A percentile compares a stretch with the other conserved stretches of the same genome.
phyloP scores from a whole-genome alignment of 1,140 invertebrate species.

The Heliconius hewitsoni region DNA sequence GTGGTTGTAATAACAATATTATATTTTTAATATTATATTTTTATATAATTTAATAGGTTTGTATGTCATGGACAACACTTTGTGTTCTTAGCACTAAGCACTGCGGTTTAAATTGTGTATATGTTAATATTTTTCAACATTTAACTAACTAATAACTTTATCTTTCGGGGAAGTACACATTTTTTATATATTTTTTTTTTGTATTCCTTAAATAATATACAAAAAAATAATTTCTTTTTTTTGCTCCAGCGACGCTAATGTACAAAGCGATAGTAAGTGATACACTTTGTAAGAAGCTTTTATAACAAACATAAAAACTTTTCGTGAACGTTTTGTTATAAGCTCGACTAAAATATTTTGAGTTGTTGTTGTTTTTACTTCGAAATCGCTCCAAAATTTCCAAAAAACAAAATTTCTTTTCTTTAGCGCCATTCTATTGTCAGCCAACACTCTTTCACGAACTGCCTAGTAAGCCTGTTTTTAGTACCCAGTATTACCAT shows the following conservation, averaged over 20 bases:
- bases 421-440: background rate
- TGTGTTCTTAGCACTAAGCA: too few species aligned
- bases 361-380: conserved; percentile 9
- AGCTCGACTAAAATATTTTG: conserved; percentile 27
- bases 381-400: conserved; percentile 3
- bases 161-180: too few species aligned
- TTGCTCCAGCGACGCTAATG: background rate
- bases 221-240: background rate
- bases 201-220: background rate
- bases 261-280: conserved; percentile 1
- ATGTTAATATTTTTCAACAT: too few species aligned
- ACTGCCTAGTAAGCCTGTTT: conserved; percentile 31
- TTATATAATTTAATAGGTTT: too few species aligned
- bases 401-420: conserved; percentile 12
- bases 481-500: conserved; percentile 31
- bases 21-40: too few species aligned
- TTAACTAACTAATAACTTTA: too few species aligned
- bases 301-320: conserved; percentile 22
- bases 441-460: conserved; percentile 15
- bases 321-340: conserved; percentile 27
- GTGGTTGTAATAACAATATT: background rate
- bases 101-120: too few species aligned
- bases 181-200: background rate
- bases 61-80: too few species aligned
- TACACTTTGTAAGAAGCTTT: conserved; percentile 13